phyloP scores from a whole-genome alignment of 1,140 invertebrate species.

The Drosophila orena region DNA sequence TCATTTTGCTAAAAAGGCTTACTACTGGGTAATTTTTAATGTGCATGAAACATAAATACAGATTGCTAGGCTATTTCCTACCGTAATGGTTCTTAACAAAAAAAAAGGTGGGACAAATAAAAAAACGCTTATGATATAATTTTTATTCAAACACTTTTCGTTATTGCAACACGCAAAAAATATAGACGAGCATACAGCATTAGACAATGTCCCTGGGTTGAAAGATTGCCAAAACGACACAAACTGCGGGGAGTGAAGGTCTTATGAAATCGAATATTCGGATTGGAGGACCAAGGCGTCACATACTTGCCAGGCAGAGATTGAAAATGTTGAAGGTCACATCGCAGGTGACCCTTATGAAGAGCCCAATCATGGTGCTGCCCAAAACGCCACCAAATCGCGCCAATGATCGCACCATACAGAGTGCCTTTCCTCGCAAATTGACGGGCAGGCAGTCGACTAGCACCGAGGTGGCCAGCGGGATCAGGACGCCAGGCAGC shows the following conservation, averaged over 20 bases:
- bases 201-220: not conserved
- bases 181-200: not conserved
- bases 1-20: not conserved
- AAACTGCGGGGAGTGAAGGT: conserved; percentile 2
- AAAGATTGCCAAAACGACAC: not conserved
- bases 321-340: conserved; percentile 19
- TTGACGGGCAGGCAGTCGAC: conserved; percentile 15
- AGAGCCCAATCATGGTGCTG: conserved; percentile 3
- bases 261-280: not conserved
- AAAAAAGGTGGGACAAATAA: no score
- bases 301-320: conserved; percentile 6
- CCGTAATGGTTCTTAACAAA: no score
- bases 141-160: not conserved
- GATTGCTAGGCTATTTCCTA: not conserved
- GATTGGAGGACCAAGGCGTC: not conserved
- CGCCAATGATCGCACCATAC: conserved; percentile 5
- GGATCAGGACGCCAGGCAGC: conserved; percentile 16
- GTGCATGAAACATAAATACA: not conserved
- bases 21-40: not conserved
- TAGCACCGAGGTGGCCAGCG: conserved; percentile 7
- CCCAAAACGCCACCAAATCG: conserved; percentile 6
- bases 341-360: conserved; percentile 15
- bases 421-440: conserved; percentile 19
- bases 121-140: not conserved
- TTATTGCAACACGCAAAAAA: not conserved